Evolutionary conservation across 2,888 invertebrate genomes (phyloP).

Genomic region (Tachystola acroxantha): DNA sequence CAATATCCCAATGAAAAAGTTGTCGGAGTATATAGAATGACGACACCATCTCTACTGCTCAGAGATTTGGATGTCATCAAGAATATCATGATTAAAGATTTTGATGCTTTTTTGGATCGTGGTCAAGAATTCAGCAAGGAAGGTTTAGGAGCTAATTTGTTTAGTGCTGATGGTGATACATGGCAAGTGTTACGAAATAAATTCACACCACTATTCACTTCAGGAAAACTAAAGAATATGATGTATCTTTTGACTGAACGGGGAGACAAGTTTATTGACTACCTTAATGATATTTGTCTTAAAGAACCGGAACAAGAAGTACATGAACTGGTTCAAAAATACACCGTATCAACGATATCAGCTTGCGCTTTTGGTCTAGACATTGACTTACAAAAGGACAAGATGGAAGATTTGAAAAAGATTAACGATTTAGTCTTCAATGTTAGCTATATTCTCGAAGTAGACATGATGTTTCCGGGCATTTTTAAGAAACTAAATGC

Average conservation of each 20-base stretch:
- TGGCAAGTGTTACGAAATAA: slow-evolving; percentile 40
- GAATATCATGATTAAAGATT: slow-evolving; percentile 46
- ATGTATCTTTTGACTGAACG: slow-evolving; percentile 34
- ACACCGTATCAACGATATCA: slow-evolving; percentile 33
- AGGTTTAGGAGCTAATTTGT: slow-evolving; percentile 40
- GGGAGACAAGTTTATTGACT: slow-evolving; percentile 30
- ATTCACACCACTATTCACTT: slow-evolving; percentile 47
- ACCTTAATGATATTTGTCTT: slow-evolving; percentile 18
- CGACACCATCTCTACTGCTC: slow-evolving; percentile 36
- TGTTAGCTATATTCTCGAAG: slow-evolving; percentile 20
- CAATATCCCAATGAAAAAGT: slow-evolving; percentile 40
- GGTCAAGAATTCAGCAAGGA: slow-evolving; percentile 37
- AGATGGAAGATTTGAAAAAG: neutral
- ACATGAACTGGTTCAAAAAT: slow-evolving; percentile 29
- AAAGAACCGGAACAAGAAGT: slow-evolving; percentile 27
- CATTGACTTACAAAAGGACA: slow-evolving; percentile 21
- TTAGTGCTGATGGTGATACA: slow-evolving; percentile 37
- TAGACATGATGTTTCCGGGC: slow-evolving; percentile 41
- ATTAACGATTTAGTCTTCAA: slow-evolving; percentile 16
- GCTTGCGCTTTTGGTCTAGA: slow-evolving; percentile 40
- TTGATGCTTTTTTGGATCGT: slow-evolving; percentile 39
- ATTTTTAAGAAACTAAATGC: slow-evolving; percentile 29
- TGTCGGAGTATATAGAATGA: slow-evolving; percentile 44
- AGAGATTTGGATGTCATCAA: slow-evolving; percentile 46
- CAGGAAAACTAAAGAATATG: slow-evolving; percentile 51